Evolutionary conservation across 2,888 invertebrate species (phyloP).

Genomic region (Eilema griseolum): DNA sequence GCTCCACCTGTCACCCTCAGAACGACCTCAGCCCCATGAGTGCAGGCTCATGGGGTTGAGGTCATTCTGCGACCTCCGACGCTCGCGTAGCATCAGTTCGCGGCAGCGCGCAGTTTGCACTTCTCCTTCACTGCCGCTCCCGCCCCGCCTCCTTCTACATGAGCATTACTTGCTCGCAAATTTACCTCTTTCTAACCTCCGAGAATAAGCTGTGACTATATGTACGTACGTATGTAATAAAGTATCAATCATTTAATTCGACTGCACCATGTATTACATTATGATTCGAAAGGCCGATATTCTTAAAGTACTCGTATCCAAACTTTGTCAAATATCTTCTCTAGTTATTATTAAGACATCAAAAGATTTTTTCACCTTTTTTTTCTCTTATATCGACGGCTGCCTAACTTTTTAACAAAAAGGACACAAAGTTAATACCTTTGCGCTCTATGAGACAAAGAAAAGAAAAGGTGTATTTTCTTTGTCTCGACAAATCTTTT

Average conservation of each 20-base stretch:
- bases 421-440: constrained; percentile 47
- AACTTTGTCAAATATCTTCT: constrained; percentile 29
- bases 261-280: neutral
- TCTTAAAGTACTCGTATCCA: constrained; percentile 26
- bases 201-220: too few relatives aligned
- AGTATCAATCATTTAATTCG: neutral
- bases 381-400: constrained; percentile 32
- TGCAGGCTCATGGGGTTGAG: too few relatives aligned
- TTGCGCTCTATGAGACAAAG: constrained; percentile 46
- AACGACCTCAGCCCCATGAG: too few relatives aligned
- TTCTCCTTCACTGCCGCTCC: too few relatives aligned
- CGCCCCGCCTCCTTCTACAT: too few relatives aligned
- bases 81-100: too few relatives aligned
- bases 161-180: too few relatives aligned
- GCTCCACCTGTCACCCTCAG: too few relatives aligned
- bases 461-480: constrained; percentile 9
- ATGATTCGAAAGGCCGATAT: constrained; percentile 21
- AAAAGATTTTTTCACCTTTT: constrained; percentile 47
- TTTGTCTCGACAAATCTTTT: constrained; percentile 13
- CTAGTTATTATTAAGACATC: constrained; percentile 36
- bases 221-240: too few relatives aligned
- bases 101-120: too few relatives aligned
- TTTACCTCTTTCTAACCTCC: too few relatives aligned
- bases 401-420: constrained; percentile 41
- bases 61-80: too few relatives aligned